Conservation (phyloP, 2,797 vertebrate genomes). For the Anniella stebbinsi region DNA sequence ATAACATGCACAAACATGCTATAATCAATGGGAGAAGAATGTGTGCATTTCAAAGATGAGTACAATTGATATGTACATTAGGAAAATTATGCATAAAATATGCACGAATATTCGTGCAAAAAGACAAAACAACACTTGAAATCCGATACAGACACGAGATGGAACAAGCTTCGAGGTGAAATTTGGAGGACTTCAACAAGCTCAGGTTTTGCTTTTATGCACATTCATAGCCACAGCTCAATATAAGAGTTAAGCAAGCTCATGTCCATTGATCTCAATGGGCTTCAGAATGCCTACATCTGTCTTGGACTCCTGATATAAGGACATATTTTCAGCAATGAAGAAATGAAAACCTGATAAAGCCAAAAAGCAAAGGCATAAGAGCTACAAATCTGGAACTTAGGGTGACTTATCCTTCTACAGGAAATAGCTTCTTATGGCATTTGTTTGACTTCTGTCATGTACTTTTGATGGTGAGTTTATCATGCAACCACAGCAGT, state of each 20-base stretch:
- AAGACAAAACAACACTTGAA: no score
- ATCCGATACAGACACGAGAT: no score
- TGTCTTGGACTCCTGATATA: background rate
- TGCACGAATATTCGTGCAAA: no score
- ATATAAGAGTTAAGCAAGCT: background rate
- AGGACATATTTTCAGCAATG: no score
- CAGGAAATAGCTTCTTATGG: background rate
- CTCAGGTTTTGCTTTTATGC: no score
- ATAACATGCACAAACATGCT: no score
- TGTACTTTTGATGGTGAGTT: background rate
- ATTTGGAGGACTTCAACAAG: no score
- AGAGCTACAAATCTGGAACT: background rate
- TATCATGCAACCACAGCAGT: background rate
- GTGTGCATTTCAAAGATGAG: no score
- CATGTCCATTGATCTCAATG: background rate
- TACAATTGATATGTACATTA: no score
- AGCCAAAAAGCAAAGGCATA: background rate
- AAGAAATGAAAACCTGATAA: background rate
- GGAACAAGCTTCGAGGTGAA: no score
- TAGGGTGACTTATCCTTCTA: background rate
- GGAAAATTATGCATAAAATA: no score
- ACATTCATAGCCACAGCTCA: background rate
- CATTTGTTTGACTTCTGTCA: constrained; percentile 21
- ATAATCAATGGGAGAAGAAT: no score
- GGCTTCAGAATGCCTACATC: background rate